These are phyloP conservation scores for Coptotermes formosanus DNA, from an alignment of 1,140 invertebrate species.

Conservation along the genomic window DNA sequence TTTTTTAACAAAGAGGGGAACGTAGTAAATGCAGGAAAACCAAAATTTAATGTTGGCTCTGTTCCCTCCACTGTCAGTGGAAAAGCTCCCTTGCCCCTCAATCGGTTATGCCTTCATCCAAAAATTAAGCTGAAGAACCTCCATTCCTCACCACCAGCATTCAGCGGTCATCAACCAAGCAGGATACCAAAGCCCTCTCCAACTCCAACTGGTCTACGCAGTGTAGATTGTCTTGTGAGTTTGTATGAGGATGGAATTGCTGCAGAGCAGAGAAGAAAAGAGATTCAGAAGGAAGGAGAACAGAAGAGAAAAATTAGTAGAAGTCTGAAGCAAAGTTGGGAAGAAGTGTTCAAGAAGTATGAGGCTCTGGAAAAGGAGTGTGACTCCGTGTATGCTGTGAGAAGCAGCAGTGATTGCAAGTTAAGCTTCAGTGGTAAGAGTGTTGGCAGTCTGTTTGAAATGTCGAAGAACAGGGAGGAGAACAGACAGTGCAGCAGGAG, in stretches of 20 bases:
- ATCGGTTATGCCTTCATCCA: background rate
- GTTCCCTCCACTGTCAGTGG: background rate
- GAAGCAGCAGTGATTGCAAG: background rate
- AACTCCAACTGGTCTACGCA: constrained; percentile 48
- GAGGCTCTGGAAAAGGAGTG: constrained; percentile 28
- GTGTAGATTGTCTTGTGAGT: constrained; percentile 43
- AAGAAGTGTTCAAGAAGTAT: constrained; percentile 27
- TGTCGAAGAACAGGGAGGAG: background rate
- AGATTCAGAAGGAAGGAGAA: background rate
- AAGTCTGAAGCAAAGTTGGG: constrained; percentile 21
- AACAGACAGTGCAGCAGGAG: no score
- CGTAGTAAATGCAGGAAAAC: background rate
- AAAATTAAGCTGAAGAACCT: background rate
- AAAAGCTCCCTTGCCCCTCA: background rate
- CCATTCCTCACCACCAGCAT: background rate
- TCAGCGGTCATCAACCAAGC: constrained; percentile 42
- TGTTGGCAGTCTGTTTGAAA: background rate
- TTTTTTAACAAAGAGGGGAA: background rate
- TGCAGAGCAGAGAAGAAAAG: constrained; percentile 38
- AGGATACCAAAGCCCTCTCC: constrained; percentile 45
- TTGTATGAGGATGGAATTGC: constrained; percentile 19
- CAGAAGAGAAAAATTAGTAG: background rate
- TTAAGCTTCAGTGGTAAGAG: background rate
- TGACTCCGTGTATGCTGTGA: background rate
- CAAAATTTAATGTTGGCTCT: background rate